phyloP scores from a whole-genome alignment of 2,888 invertebrate species.

The Dasypogon diadema region DNA sequence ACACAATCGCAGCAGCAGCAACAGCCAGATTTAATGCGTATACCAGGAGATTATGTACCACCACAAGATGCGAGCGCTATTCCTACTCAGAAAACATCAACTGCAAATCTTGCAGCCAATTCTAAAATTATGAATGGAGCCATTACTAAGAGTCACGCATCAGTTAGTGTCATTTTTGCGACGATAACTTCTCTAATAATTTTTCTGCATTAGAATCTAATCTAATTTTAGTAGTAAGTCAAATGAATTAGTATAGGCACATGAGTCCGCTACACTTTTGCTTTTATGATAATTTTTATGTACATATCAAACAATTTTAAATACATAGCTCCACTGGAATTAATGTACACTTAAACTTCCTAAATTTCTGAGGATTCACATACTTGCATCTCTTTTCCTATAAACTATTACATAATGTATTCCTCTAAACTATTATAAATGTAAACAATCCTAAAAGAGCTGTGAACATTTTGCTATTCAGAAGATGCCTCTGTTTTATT shows the following conservation, averaged over 20 bases:
- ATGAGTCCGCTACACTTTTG: no score
- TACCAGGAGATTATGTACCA: conserved; percentile 18
- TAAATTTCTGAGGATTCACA: no score
- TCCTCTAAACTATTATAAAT: no score
- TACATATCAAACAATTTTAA: no score
- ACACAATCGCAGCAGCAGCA: conserved; percentile 56
- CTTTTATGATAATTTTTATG: not conserved
- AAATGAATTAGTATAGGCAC: no score
- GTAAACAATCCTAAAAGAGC: not conserved
- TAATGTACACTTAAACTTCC: no score
- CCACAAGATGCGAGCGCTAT: not conserved
- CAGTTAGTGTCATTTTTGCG: not conserved
- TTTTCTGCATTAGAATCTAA: conserved; percentile 11
- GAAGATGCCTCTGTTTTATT: conserved; percentile 17
- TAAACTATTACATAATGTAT: no score
- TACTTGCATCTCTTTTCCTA: no score
- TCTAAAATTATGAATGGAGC: conserved; percentile 45
- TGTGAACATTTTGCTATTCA: conserved; percentile 9
- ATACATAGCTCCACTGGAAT: no score
- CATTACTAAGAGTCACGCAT: not conserved
- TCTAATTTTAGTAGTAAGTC: not conserved
- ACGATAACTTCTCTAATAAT: not conserved
- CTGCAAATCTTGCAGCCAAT: conserved; percentile 49
- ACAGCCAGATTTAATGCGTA: conserved; percentile 14
- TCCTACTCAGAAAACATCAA: conserved; percentile 53